Evolutionary conservation across 1,140 invertebrate species (phyloP), one percentile per base, ranked within the genome.

Genomic region (Sipha flava): DNA sequence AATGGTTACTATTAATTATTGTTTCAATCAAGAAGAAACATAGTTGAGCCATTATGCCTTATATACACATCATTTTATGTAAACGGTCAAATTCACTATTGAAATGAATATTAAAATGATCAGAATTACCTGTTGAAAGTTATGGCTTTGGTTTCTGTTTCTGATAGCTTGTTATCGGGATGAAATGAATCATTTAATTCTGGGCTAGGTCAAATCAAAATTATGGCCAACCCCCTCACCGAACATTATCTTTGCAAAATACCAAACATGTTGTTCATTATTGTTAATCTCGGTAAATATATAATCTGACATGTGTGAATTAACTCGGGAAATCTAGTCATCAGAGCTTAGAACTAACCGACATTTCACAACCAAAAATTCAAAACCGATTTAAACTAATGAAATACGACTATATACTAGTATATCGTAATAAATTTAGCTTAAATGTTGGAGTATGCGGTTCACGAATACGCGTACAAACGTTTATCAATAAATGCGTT

Each of bases 161-260:
- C 43, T 16, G 26, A 70, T 70, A 70, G 40, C 66, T 70, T 70
- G 66, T 70, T 47, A 47, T 37, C 12, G 66, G 66, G 23, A 70
- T 70, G 47, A 70, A 70, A 47, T 70, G 66, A 70, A 70, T 70
- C 29, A 47, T 70, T 70, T 47, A 70, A 70, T 29, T 47, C 26
- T 29, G 23, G 43, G 6, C 43, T 68, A 68, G 16, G 21, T 14
- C 14, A 45, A 45, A 70, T 47, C 66, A 70, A 47, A 70, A 70
- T 70, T 45, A 70, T 47, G 47, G 16, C 40, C 14, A 47, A 40
- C 37, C 37, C 37, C 18, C 7, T 47, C n/a, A n/a, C 26, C 21
- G 0, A 54, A 4, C 21, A 43, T 12, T 9, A 16, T n/a, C 18
- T 45, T 12, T 66, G 14, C n/a, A 18, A 68, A 70, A 10, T 21